These are phyloP conservation scores for Stegophylla sp. DNA, from an alignment of 2,888 invertebrate species.

Conservation along the genomic window DNA sequence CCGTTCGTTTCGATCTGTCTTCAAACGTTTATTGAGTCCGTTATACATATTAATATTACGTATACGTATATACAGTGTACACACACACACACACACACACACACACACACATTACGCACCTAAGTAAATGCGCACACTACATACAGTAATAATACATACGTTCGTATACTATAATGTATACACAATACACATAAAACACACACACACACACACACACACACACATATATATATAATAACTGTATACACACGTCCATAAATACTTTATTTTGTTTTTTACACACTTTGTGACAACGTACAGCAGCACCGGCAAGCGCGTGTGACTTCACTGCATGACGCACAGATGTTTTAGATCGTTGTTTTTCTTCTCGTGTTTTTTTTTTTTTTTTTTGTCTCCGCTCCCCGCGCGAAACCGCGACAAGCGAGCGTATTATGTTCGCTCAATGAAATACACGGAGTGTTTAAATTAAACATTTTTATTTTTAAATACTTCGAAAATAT, in stretches of 20 bases:
- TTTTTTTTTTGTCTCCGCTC: not conserved
- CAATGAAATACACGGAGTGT: not conserved
- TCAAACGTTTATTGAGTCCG: not conserved
- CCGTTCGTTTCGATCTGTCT: no score
- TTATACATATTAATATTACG: no score
- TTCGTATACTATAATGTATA: no score
- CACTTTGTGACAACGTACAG: not conserved
- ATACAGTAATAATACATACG: no score
- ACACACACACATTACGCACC: no score
- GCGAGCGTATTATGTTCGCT: not conserved
- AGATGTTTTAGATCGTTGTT: slow-evolving; percentile 8
- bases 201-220: not conserved
- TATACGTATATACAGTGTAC: no score
- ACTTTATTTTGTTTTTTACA: not conserved
- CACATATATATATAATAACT: not conserved
- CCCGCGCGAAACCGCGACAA: not conserved
- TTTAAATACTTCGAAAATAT: slow-evolving; percentile 2
- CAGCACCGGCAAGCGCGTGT: not conserved
- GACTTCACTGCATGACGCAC: not conserved
- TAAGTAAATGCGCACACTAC: no score
- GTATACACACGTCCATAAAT: not conserved
- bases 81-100: no score
- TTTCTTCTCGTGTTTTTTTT: no score
- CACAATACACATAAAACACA: no score
- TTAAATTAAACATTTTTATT: slow-evolving; percentile 36